Conservation (phyloP, 2,888 invertebrate genomes). For the Endotricha flammealis region DNA sequence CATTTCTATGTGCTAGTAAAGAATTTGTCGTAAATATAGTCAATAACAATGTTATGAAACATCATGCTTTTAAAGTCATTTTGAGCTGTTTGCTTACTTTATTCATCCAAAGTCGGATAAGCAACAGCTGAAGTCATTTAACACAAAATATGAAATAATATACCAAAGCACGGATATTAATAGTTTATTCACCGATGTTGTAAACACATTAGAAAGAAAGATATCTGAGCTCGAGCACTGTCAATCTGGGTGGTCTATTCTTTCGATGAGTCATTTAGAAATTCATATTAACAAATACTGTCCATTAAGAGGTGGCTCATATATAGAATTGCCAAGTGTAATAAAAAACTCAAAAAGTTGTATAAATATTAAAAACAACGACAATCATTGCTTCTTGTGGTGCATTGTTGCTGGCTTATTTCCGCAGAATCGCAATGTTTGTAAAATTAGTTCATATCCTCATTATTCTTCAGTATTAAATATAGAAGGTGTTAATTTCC, state of each 20-base stretch:
- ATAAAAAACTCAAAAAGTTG: conserved; percentile 5
- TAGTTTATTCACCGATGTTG: not conserved
- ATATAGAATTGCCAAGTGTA: conserved; percentile 1
- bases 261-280: not conserved
- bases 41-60: not conserved
- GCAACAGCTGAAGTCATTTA: conserved; percentile 4
- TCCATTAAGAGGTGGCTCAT: conserved; percentile 5
- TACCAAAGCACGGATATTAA: conserved; percentile 2
- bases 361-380: conserved; percentile 8
- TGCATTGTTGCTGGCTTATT: conserved; percentile 3
- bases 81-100: conserved; percentile 8
- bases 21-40: conserved; percentile 1
- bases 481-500: conserved; percentile 1
- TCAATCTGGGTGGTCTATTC: not conserved
- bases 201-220: not conserved
- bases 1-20: conserved; percentile 1
- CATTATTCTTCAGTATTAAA: conserved; percentile 3
- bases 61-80: conserved; percentile 7
- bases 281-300: conserved; percentile 1
- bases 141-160: not conserved
- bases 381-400: conserved; percentile 6
- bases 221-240: not conserved
- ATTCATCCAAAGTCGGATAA: conserved; percentile 1
- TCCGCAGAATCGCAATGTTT: conserved; percentile 5
- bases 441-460: conserved; percentile 6